Evolutionary conservation across 2,113 vertebrate genomes (phyloP).

Genomic region (Channa maculata): DNA sequence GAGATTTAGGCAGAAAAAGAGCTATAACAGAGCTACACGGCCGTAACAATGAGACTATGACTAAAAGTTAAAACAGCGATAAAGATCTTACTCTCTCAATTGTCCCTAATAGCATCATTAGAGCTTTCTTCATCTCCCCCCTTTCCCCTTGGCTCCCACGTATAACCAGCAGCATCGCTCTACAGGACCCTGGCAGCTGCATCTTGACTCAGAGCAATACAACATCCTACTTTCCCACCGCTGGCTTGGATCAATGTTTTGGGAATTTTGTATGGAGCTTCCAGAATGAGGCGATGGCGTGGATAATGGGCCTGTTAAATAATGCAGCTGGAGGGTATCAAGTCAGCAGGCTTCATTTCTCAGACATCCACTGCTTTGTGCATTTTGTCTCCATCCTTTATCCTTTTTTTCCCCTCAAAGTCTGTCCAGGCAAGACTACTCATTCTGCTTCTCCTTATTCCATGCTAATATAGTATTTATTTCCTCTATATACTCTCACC

Average conservation of each 20-base stretch:
- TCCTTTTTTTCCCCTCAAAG: conserved; percentile 2
- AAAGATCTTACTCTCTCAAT: conserved; percentile 55
- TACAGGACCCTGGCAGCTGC: conserved; percentile 68
- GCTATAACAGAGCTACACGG: conserved; percentile 35
- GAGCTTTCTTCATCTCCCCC: conserved; percentile 23
- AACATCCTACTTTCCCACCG: conserved; percentile 62
- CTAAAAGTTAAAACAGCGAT: conserved; percentile 34
- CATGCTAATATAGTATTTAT: background rate
- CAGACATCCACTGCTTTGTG: conserved; percentile 42
- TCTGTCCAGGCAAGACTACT: background rate
- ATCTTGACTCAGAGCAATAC: conserved; percentile 52
- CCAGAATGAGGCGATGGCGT: conserved; percentile 44
- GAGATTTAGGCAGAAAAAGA: conserved; percentile 1
- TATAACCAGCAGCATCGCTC: conserved; percentile 47
- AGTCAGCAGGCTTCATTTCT: conserved; percentile 53
- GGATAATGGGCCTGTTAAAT: conserved; percentile 73
- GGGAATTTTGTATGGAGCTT: conserved; percentile 61
- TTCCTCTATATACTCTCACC: conserved; percentile 8
- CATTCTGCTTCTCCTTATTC: conserved; percentile 5
- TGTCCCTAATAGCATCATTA: conserved; percentile 68
- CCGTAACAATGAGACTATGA: conserved; percentile 37
- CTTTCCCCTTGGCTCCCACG: conserved; percentile 38
- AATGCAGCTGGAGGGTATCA: conserved; percentile 66
- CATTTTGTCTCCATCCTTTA: conserved; percentile 33
- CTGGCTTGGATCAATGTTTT: conserved; percentile 62